Conservation (phyloP, 2,888 invertebrate genomes). For the Drosophila falleni region DNA sequence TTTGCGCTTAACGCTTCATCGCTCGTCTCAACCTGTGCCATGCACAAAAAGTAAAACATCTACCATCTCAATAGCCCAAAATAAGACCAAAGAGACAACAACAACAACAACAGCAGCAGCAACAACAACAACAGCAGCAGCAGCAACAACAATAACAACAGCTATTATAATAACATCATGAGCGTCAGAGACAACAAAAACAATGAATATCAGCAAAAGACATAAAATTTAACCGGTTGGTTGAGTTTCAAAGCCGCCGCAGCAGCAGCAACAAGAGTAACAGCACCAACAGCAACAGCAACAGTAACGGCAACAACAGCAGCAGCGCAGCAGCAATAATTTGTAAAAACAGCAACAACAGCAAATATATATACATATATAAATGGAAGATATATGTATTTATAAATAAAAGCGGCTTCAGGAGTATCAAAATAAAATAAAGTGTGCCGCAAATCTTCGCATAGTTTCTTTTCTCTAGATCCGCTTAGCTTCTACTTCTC, state of each 20-base stretch:
- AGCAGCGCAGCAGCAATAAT: slow-evolving; percentile 45
- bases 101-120: slow-evolving; percentile 20
- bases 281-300: neutral
- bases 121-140: slow-evolving; percentile 28
- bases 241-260: slow-evolving; percentile 63
- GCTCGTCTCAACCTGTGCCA: slow-evolving; percentile 73
- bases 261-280: slow-evolving; percentile 8
- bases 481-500: slow-evolving; percentile 24
- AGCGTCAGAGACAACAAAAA: slow-evolving; percentile 29
- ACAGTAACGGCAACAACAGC: slow-evolving; percentile 19
- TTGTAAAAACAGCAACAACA: slow-evolving; percentile 42
- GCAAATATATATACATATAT: slow-evolving; percentile 15
- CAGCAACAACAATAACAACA: slow-evolving; percentile 35
- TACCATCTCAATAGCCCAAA: slow-evolving; percentile 51
- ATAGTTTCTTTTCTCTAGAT: slow-evolving; percentile 63
- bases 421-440: slow-evolving; percentile 1
- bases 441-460: slow-evolving; percentile 35
- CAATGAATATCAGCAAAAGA: slow-evolving; percentile 62
- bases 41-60: slow-evolving; percentile 49
- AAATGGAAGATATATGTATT: slow-evolving; percentile 35
- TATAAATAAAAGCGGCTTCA: slow-evolving; percentile 45
- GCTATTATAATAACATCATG: slow-evolving; percentile 25
- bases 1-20: slow-evolving; percentile 49
- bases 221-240: slow-evolving; percentile 78
- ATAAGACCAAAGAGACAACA: slow-evolving; percentile 50